These are phyloP conservation scores for Drosophila falleni DNA, from an alignment of 2,888 invertebrate species.

Conservation along the genomic window DNA sequence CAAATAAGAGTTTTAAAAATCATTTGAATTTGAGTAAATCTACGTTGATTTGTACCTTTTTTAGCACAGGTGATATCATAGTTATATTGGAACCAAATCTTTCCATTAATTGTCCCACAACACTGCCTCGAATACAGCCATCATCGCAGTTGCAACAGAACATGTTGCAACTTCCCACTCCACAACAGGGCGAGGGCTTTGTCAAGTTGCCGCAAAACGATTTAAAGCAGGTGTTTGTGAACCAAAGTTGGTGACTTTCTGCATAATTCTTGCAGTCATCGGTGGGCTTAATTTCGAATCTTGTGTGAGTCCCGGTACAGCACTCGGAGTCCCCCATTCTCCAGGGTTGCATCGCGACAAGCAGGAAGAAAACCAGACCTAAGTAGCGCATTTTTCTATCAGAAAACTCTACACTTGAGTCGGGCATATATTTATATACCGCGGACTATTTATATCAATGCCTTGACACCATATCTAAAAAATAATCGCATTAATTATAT, in stretches of 20 bases:
- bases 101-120: background rate
- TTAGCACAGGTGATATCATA: background rate
- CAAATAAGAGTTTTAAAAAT: background rate
- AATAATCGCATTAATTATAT: background rate
- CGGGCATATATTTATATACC: background rate
- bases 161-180: background rate
- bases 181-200: background rate
- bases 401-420: background rate
- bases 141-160: constrained; percentile 10
- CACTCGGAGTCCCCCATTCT: background rate
- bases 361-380: background rate
- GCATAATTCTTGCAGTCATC: background rate
- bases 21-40: background rate
- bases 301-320: background rate
- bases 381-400: background rate
- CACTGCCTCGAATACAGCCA: background rate
- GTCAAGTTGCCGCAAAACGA: background rate
- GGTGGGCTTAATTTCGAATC: background rate
- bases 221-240: background rate
- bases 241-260: background rate
- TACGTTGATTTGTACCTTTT: background rate
- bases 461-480: background rate
- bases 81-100: background rate
- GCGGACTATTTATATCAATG: background rate
- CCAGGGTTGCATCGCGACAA: background rate